Percentiles rank a stretch among this genome's conserved stretches.
These are phyloP conservation scores for Callaeas wilsoni DNA, from an alignment of 2,113 vertebrate species.

Conservation along the genomic window DNA sequence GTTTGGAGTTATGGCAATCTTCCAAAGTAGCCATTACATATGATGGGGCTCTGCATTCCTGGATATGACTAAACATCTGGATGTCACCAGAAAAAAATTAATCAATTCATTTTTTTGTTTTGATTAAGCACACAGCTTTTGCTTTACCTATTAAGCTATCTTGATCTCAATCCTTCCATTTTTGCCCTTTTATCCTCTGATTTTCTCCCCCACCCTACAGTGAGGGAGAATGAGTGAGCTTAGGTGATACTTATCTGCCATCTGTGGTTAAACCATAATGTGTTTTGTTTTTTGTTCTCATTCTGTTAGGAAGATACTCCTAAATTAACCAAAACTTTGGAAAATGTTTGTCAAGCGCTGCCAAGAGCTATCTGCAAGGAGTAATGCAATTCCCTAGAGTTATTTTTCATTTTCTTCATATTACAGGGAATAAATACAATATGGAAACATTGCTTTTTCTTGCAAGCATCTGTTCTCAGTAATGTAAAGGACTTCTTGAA, in stretches of 20 bases:
- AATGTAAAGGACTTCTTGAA: background rate
- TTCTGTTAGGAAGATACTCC: background rate
- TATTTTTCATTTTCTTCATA: background rate
- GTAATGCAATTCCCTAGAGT: background rate
- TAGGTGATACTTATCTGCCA: too few relatives aligned
- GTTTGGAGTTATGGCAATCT: background rate
- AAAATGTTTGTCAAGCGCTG: background rate
- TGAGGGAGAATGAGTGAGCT: rapidly evolving
- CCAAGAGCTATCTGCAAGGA: background rate
- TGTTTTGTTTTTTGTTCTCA: background rate
- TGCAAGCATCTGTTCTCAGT: background rate
- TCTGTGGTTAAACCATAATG: background rate
- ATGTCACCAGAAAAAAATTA: background rate
- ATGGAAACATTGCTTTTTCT: background rate
- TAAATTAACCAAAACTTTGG: background rate
- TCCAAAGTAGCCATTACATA: background rate
- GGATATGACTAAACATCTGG: background rate
- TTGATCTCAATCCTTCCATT: background rate
- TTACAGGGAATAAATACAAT: background rate
- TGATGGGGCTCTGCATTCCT: background rate
- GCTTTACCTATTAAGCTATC: background rate
- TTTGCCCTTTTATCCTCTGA: background rate
- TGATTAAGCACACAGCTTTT: background rate
- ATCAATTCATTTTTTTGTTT: background rate
- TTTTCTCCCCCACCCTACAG: background rate